Evolutionary conservation across 1,140 invertebrate genomes (phyloP).

Genomic region (Araneus ventricosus): DNA sequence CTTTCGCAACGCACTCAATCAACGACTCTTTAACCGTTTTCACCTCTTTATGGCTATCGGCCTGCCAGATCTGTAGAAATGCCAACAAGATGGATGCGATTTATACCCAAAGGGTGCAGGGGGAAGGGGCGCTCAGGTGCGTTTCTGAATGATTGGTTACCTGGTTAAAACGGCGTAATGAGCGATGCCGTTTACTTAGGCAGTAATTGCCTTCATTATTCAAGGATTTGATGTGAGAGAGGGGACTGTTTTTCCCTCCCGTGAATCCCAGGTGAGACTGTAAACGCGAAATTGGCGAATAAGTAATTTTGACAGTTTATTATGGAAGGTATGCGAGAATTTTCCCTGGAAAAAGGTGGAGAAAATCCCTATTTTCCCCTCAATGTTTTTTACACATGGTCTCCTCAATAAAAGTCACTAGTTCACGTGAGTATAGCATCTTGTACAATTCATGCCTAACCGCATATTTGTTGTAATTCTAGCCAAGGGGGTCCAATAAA

Average conservation of each 20-base stretch:
- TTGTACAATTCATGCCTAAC: no score
- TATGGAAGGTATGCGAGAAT: not conserved
- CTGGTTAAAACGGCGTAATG: constrained; percentile 47
- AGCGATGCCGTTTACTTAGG: constrained; percentile 52
- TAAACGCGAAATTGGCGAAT: constrained; percentile 25
- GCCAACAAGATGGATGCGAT: constrained; percentile 24
- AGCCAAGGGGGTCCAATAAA: no score
- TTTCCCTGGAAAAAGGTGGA: not conserved
- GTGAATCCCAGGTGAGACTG: not conserved
- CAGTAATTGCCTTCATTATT: constrained; percentile 64
- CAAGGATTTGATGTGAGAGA: not conserved
- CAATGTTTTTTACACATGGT: not conserved
- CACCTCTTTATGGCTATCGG: not conserved
- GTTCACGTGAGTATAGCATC: no score
- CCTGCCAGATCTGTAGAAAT: constrained; percentile 10
- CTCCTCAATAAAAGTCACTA: no score
- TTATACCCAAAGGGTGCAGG: constrained; percentile 13
- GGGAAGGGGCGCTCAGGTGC: not conserved
- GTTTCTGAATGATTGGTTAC: constrained; percentile 52
- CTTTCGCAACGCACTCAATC: not conserved
- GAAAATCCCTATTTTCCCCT: not conserved
- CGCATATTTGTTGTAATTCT: no score
- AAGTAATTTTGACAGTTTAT: constrained; percentile 34
- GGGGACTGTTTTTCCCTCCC: not conserved
- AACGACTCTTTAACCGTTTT: not conserved